A percentile compares a stretch with the other conserved stretches of the same genome.
phyloP scores from a whole-genome alignment of 2,113 vertebrate genomes.

The Notechis scutatus region DNA sequence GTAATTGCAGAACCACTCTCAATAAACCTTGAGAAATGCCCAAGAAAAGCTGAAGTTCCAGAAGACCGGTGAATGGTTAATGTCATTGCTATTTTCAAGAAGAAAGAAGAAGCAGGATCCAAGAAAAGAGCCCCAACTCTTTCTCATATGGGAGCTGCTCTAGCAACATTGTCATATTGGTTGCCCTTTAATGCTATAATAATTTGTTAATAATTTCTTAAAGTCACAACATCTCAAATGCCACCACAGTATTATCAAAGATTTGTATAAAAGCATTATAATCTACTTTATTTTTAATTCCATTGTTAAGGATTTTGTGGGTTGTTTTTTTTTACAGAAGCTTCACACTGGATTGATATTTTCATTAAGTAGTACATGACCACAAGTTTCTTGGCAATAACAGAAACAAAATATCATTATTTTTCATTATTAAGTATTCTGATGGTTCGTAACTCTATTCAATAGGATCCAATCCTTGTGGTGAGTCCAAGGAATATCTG shows the following conservation, averaged over 20 bases:
- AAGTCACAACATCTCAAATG: not conserved
- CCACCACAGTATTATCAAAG: not conserved
- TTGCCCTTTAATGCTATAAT: not conserved
- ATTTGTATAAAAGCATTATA: not conserved
- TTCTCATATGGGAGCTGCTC: not conserved
- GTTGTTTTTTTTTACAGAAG: no score
- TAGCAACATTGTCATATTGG: not conserved
- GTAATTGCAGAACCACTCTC: not conserved
- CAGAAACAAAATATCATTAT: no score
- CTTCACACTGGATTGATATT: not conserved
- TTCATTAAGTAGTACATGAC: not conserved
- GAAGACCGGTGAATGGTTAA: not conserved
- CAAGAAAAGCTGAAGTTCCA: not conserved
- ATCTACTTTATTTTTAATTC: not conserved
- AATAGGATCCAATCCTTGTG: not conserved
- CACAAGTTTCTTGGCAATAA: not conserved
- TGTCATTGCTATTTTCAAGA: not conserved
- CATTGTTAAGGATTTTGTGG: not conserved
- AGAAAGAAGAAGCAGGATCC: not conserved
- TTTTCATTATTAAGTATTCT: no score
- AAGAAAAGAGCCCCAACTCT: not conserved
- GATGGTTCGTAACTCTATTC: not conserved
- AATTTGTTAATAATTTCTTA: not conserved
- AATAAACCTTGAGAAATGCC: not conserved
- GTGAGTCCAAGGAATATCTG: not conserved